phyloP scores from a whole-genome alignment of 2,888 invertebrate species.

The Diarsia mendica region DNA sequence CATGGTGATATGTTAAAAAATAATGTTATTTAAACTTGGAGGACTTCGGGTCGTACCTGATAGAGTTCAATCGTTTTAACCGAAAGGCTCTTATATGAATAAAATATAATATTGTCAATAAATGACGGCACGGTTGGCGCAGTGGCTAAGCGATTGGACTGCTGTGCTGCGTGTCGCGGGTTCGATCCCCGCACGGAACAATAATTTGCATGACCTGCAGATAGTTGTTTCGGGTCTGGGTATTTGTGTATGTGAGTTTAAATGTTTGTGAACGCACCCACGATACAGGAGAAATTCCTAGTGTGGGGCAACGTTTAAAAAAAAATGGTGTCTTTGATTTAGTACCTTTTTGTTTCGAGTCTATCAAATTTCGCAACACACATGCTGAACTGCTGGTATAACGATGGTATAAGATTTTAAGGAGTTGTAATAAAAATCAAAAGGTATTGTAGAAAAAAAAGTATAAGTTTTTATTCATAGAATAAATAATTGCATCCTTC shows the following conservation, averaged over 20 bases:
- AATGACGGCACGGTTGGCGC: no score
- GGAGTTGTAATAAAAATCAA: conserved; percentile 37
- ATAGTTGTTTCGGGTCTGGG: no score
- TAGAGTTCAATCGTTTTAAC: background rate
- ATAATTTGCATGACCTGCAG: no score
- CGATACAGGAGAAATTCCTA: no score
- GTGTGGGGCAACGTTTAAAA: no score
- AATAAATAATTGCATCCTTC: conserved; percentile 82
- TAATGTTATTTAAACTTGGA: background rate
- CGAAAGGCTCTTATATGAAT: background rate
- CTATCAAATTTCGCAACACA: background rate
- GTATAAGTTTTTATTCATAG: conserved; percentile 83
- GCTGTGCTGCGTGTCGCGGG: no score
- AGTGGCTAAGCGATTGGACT: no score
- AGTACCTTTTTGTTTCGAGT: background rate
- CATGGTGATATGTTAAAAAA: no score
- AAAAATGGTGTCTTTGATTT: background rate
- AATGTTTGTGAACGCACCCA: no score
- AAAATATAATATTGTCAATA: background rate
- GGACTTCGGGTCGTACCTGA: background rate
- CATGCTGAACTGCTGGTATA: background rate
- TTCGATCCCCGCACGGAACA: no score
- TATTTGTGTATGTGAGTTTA: no score
- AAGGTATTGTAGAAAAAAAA: conserved; percentile 58
- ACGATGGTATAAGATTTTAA: background rate